Base-by-base conservation (phyloP, 2,888 invertebrate genomes). In the Ectemnius continuus region DNA sequence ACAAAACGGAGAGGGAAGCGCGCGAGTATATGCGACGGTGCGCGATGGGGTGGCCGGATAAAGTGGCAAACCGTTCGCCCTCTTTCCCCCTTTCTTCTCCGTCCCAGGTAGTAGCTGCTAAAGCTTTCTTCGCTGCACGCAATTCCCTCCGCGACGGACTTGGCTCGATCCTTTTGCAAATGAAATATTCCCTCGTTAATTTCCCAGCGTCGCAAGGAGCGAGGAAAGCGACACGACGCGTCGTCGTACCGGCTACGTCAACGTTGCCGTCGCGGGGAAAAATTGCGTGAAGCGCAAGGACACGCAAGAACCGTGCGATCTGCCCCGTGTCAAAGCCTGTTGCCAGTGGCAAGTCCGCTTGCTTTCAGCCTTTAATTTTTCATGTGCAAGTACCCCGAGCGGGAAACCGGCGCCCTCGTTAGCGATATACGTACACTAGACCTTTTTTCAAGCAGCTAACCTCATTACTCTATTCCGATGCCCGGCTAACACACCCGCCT, bases 111-210 rank as follows among this genome's bases (percentile, higher is more conserved):
- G 36, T 36, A 36, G 36, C 36, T 36, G 36, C 36, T 36, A 36
- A 36, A 36, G 52, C 52, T 52, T 52, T 52, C 52, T 52, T 69
- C 28, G 58, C 67, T 58, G 62, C 68, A 66, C 60, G 59, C 58
- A 61, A 61, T 61, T 58, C 52, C 47, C 52, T 68, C 57, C 79
- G 70, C 45, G 65, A 58, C 46, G 70, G 45, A 28, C 36, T 16
- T 1, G 64, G 28, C 47, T 48, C 73, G 61, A 75, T 77, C 75
- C 82, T 85, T 81, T 11, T 75, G 84, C 84, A 83, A 83, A 79
- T 70, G 78, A 76, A 80, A 83, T 78, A 80, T 78, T 82, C 75
- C 76, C 79, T 81, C 84, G 81, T 82, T 85, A 82, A 80, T 80
- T 82, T 78, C 76, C 76, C 72, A 28, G 70, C 72, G 70, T 68